Evolutionary conservation across 2,888 invertebrate species (phyloP).

Genomic region (Aphodius granarius): DNA sequence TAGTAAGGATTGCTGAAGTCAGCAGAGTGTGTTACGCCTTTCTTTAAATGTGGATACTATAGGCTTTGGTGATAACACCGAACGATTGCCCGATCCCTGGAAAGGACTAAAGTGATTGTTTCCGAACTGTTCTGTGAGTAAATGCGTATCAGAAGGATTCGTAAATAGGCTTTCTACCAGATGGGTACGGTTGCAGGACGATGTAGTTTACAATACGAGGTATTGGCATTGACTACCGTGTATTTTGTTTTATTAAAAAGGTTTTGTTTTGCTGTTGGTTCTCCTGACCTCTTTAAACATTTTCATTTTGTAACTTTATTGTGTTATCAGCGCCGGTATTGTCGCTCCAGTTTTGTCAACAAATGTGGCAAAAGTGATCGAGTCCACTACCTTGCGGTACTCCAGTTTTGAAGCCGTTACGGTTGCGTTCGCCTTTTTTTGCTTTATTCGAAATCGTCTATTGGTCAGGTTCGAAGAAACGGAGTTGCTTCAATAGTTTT

Average conservation of each 20-base stretch:
- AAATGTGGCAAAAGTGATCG: too few relatives aligned
- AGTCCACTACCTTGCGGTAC: too few relatives aligned
- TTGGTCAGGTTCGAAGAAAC: too few relatives aligned
- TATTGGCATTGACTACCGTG: neutral
- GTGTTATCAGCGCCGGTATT: too few relatives aligned
- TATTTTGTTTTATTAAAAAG: neutral
- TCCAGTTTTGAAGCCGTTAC: too few relatives aligned
- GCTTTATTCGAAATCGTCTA: too few relatives aligned
- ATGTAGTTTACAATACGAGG: neutral
- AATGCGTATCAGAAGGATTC: neutral
- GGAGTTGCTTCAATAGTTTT: too few relatives aligned
- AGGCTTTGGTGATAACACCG: neutral
- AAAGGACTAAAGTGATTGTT: neutral
- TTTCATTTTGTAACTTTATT: too few relatives aligned
- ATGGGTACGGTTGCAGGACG: neutral
- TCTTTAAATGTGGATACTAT: neutral
- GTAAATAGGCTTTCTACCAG: neutral
- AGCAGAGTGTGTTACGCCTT: neutral
- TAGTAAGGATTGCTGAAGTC: neutral
- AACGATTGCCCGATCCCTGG: neutral
- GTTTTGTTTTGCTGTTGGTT: neutral
- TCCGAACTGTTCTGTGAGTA: neutral
- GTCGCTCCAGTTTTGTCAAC: too few relatives aligned
- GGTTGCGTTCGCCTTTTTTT: too few relatives aligned
- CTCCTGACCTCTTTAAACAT: neutral